Evolutionary conservation across 2,113 vertebrate genomes (phyloP), one percentile per base, ranked within the genome.

Genomic region (Mugil cephalus): DNA sequence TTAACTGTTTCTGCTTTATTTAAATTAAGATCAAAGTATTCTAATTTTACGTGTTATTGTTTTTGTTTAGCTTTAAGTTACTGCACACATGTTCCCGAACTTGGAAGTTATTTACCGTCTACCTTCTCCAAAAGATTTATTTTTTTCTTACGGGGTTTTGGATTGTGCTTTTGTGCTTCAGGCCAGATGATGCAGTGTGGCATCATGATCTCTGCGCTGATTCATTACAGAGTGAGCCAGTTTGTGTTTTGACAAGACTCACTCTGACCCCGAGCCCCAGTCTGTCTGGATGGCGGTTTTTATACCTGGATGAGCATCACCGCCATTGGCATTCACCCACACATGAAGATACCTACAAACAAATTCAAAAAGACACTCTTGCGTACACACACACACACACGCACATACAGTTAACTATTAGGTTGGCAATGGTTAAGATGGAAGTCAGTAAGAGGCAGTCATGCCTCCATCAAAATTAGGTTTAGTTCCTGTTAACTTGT

Each of bases 181-280:
- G 75, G 80, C 66, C 68, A 19, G 66, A 69, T 73, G 80, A 90
- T 74, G 66, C 74, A 71, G 60, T 9, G 68, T 42, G 48, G 75
- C 87, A 72, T 82, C 67, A 83, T 83, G 75, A 66, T 82, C 82
- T 86, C 64, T 69, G 47, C 60, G 76, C 69, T 89, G 81, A 84
- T 77, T 86, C 80, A 87, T 86, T 77, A 68, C 73, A 75, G 77
- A 73, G 68, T 77, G 69, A 72, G 78, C 71, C 64, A 48, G 56
- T 80, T 78, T 78, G 60, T 78, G 82, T 86, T 88, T 74, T 85
- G 85, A 88, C 84, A 68, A 69, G 70, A 51, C 71, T 38, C 61
- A 66, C 68, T 68, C 55, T 60, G 69, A 88, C 77, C 80, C 36
- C 45, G 1, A 69, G 77, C 56, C 53, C 39, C 19, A 0, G 53